A percentile compares a stretch with the other conserved stretches of the same genome.
Evolutionary conservation across 2,888 invertebrate species (phyloP).

Genomic region (Daptonema setosum): DNA sequence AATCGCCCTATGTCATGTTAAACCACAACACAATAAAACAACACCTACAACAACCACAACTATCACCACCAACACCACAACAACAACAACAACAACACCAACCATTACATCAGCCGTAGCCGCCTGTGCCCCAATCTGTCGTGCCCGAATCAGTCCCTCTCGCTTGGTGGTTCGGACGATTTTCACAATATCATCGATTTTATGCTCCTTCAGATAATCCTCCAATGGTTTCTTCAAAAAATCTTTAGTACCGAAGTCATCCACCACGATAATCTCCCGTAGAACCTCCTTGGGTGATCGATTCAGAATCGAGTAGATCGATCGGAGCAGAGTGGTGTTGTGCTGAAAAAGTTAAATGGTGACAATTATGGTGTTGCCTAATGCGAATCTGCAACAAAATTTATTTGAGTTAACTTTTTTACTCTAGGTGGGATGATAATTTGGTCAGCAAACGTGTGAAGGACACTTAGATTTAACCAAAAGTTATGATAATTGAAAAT

Average conservation of each 20-base stretch:
- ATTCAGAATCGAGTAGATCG: conserved; percentile 31
- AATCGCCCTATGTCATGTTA: no score
- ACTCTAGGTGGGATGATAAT: no score
- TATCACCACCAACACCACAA: no score
- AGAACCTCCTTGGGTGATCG: conserved; percentile 32
- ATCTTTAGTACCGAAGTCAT: conserved; percentile 30
- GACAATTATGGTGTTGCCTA: no score
- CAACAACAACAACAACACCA: no score
- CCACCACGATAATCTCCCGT: conserved; percentile 34
- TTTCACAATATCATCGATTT: conserved; percentile 19
- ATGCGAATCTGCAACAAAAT: no score
- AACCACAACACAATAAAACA: no score
- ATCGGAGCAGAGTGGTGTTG: conserved; percentile 33
- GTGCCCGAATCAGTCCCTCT: conserved; percentile 27
- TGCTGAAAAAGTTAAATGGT: conserved; percentile 27
- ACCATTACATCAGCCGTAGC: conserved; percentile 51
- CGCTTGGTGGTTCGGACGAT: conserved; percentile 22
- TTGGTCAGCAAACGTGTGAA: no score
- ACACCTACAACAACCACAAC: no score
- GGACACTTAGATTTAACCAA: no score
- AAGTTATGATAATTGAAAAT: no score
- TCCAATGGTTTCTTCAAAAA: conserved; percentile 30
- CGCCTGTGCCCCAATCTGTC: conserved; percentile 41
- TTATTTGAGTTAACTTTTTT: no score
- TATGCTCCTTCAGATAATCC: conserved; percentile 26